phyloP scores from a whole-genome alignment of 2,113 vertebrate species.

The Orientallactaga bullata region DNA sequence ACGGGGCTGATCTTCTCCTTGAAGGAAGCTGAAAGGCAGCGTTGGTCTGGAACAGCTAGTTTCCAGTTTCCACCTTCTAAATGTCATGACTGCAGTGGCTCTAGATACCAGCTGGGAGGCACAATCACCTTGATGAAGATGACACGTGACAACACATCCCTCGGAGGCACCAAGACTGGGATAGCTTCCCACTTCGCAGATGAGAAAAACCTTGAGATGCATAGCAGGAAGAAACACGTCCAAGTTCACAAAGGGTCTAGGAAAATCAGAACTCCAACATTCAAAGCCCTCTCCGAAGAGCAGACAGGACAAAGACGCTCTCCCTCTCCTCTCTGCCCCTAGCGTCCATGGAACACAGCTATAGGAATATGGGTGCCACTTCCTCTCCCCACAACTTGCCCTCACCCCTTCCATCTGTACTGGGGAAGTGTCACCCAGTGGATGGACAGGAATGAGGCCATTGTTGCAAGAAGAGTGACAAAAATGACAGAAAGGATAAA shows the following conservation, averaged over 20 bases:
- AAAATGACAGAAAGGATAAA: neutral
- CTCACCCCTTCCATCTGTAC: neutral
- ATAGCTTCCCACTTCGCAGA: neutral
- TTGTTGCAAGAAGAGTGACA: neutral
- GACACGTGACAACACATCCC: neutral
- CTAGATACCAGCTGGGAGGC: neutral
- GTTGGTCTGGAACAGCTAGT: neutral
- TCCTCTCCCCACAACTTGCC: neutral
- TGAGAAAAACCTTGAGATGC: neutral
- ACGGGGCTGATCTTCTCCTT: neutral
- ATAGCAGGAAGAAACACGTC: neutral
- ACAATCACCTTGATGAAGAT: neutral
- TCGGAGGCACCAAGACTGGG: neutral
- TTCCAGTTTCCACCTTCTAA: rapidly evolving
- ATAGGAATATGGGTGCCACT: neutral
- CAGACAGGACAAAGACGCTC: too few species aligned
- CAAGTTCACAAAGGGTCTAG: neutral
- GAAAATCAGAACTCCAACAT: neutral
- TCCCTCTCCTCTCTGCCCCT: neutral
- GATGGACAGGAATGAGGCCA: neutral
- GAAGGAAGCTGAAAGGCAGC: neutral
- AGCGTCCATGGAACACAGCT: neutral
- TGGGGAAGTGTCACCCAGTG: neutral
- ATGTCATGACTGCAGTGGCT: neutral
- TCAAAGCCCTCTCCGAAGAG: too few species aligned